Base-by-base conservation (phyloP, 1,140 invertebrate genomes). In the Zaprionus tsacasi region DNA sequence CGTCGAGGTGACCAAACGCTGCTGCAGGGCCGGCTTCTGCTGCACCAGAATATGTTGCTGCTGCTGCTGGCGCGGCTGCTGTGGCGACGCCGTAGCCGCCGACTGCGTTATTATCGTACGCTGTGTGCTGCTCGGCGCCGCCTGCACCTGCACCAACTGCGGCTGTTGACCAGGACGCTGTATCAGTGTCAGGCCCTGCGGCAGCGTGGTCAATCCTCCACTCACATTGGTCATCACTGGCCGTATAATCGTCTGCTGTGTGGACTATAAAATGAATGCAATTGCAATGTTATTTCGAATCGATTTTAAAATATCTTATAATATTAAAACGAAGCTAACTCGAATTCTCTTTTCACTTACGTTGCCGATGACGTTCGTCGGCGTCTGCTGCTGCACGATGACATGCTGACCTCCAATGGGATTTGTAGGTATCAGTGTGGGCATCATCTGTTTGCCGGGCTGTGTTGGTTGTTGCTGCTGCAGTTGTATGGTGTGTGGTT, bases 131-230 rank as follows among this genome's bases (percentile, higher is more conserved):
- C 66, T 85, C 64, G 91, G 76, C 73, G 91, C 82, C 66, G 91
- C 81, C 67, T 92, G 91, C 71, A 92, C 88, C 79, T 92, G 91
- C 68, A 92, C 91, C 58, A 92, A 57, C 70, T 92, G 91, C 55
- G 91, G 91, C 66, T 92, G 91, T 74, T 92, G 91, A 27, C 91
- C 91, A 35, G 91, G 91, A 63, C 91, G 75, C 58, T 92, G 92
- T 35, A 92, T 92, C 13, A 92, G 72, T 40, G 92, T 92, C 57
- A 92, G 75, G 54, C 91, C 91, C 82, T 92, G 91, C 75, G 91
- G 91, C 71, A 92, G 66, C 70, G 92, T 80, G 66, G 82, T 87
- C 82, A 87, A 80, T 6, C 82, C 83, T 70, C 82, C 82, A 59
- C 73, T 71, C 52, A 87, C 82, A 70, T 83, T 87, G 27, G 90